These are phyloP conservation scores for Heterocephalus glaber DNA, from an alignment of 2,113 vertebrate genomes.

Conservation along the genomic window DNA sequence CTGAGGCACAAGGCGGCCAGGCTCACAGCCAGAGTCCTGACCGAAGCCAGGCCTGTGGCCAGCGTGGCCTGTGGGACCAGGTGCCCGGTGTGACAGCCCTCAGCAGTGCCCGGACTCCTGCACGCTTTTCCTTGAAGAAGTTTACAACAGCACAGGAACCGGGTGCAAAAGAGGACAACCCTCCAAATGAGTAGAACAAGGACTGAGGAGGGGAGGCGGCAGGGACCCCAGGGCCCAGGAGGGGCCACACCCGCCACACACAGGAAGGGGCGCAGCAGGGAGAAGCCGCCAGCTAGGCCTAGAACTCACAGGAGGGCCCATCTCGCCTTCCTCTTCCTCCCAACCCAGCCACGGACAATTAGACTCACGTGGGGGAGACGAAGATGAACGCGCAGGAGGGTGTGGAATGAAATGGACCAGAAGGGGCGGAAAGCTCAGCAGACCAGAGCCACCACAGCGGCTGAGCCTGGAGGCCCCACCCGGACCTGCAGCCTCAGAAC, in stretches of 20 bases:
- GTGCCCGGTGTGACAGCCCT: neutral
- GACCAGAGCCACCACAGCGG: too few species aligned
- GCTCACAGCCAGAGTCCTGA: neutral
- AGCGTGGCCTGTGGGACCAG: neutral
- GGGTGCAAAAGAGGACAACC: neutral
- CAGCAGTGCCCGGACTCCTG: slow-evolving; percentile 10
- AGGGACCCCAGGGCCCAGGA: too few species aligned
- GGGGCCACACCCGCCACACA: neutral
- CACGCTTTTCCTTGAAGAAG: slow-evolving; percentile 51
- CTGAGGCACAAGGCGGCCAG: neutral
- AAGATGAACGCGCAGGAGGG: neutral
- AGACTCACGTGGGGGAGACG: too few species aligned
- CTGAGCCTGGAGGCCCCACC: too few species aligned
- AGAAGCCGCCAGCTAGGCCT: too few species aligned
- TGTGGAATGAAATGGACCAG: neutral
- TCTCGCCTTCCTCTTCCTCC: neutral
- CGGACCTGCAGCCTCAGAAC: neutral
- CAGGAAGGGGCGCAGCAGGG: too few species aligned
- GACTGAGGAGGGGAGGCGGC: neutral
- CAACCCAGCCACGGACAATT: neutral
- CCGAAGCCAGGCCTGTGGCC: neutral
- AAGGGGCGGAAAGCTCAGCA: neutral
- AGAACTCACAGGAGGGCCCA: neutral
- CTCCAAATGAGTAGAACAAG: neutral
- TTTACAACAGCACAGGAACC: slow-evolving; percentile 38